Evolutionary conservation across 2,113 vertebrate species (phyloP).

Genomic region (Burhinus oedicnemus): DNA sequence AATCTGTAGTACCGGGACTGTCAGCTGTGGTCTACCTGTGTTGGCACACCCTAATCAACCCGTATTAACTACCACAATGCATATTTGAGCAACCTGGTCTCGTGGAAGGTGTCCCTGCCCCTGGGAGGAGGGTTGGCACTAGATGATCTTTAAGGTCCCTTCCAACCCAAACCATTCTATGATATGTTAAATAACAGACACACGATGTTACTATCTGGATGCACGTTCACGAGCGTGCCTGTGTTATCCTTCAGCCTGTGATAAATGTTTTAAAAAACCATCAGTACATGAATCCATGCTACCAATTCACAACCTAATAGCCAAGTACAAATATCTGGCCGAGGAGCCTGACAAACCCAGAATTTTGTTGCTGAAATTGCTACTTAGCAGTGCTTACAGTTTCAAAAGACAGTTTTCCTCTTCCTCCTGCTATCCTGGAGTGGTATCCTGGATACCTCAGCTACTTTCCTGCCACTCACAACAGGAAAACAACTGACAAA

Average conservation of each 20-base stretch:
- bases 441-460: not conserved
- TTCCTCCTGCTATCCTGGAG: not conserved
- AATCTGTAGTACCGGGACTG: too few relatives aligned
- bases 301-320: not conserved
- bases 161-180: not conserved
- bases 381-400: not conserved
- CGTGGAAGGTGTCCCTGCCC: not conserved
- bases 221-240: fast-evolving
- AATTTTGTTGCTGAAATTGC: not conserved
- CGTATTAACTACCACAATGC: fast-evolving
- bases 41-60: fast-evolving
- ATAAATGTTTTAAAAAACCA: not conserved
- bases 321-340: not conserved
- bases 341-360: not conserved
- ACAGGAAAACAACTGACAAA: not conserved
- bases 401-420: not conserved
- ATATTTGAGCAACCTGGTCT: not conserved
- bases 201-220: too few relatives aligned
- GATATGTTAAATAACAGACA: not conserved
- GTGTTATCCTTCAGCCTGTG: not conserved
- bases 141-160: not conserved
- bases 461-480: not conserved
- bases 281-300: not conserved
- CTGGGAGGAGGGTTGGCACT: not conserved
- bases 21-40: not conserved